These are phyloP conservation scores for Heliopora coerulea DNA, from an alignment of 92 coral and sea anemone genomes.

Conservation along the genomic window DNA sequence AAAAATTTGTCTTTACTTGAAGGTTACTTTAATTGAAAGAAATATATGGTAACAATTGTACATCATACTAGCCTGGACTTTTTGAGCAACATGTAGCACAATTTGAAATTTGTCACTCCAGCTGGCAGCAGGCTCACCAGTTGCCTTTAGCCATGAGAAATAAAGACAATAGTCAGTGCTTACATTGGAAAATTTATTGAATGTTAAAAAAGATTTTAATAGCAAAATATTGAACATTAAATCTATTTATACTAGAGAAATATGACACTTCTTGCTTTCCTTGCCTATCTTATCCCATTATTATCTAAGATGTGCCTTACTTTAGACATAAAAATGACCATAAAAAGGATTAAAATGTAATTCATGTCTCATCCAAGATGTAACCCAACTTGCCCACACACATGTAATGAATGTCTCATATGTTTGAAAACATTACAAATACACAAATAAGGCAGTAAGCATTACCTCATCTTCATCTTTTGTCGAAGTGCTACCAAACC, in stretches of 20 bases:
- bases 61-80: conserved; percentile 69
- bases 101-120: conserved; percentile 99
- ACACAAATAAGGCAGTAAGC: neutral
- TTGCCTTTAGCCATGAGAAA: conserved; percentile 31
- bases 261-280: too few relatives aligned
- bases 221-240: too few relatives aligned
- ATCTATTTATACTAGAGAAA: too few relatives aligned
- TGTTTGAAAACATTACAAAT: neutral
- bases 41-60: too few relatives aligned
- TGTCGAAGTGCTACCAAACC: conserved; percentile 22
- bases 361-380: too few relatives aligned
- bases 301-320: too few relatives aligned
- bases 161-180: neutral
- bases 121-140: conserved; percentile 64
- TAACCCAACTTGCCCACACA: too few relatives aligned
- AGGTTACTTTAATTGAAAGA: too few relatives aligned
- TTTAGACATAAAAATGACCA: too few relatives aligned
- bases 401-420: neutral
- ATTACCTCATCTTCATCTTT: conserved; percentile 8
- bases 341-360: too few relatives aligned
- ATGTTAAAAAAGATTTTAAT: neutral
- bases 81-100: conserved; percentile 94
- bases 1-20: too few relatives aligned
- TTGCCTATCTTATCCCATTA: too few relatives aligned
- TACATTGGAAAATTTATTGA: neutral